Conservation (phyloP, 1,140 invertebrate species). For the Hypothenemus hampei region DNA sequence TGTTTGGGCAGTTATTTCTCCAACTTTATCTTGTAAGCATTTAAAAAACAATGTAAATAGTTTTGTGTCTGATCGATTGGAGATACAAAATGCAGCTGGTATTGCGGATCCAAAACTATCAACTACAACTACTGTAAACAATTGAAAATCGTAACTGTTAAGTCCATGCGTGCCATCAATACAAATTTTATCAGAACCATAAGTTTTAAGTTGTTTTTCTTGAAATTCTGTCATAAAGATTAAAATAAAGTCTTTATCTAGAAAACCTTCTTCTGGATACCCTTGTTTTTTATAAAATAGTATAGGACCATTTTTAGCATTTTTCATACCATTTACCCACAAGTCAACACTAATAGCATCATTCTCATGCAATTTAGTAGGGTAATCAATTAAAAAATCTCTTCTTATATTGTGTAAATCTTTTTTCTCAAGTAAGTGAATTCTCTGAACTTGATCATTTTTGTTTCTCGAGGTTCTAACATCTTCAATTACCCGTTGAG, state of each 20-base stretch:
- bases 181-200: constrained; percentile 14
- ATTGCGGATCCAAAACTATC: constrained; percentile 12
- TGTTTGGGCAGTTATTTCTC: background rate
- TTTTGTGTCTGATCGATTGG: constrained; percentile 8
- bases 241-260: constrained; percentile 6
- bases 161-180: constrained; percentile 22
- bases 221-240: constrained; percentile 11
- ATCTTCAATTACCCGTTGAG: background rate
- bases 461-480: background rate
- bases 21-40: constrained; percentile 5
- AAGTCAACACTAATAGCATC: constrained; percentile 3
- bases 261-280: background rate
- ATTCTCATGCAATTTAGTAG: background rate
- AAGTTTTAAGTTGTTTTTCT: constrained; percentile 1
- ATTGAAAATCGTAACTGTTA: constrained; percentile 12
- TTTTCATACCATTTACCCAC: constrained; percentile 2
- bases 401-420: background rate
- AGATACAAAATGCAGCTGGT: constrained; percentile 17
- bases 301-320: background rate
- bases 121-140: constrained; percentile 16
- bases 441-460: background rate
- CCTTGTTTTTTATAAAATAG: constrained; percentile 14
- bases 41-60: constrained; percentile 10
- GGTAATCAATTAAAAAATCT: constrained; percentile 1
- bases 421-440: background rate